phyloP scores from a whole-genome alignment of 2,113 vertebrate genomes.

The Nansenia antarctica region DNA sequence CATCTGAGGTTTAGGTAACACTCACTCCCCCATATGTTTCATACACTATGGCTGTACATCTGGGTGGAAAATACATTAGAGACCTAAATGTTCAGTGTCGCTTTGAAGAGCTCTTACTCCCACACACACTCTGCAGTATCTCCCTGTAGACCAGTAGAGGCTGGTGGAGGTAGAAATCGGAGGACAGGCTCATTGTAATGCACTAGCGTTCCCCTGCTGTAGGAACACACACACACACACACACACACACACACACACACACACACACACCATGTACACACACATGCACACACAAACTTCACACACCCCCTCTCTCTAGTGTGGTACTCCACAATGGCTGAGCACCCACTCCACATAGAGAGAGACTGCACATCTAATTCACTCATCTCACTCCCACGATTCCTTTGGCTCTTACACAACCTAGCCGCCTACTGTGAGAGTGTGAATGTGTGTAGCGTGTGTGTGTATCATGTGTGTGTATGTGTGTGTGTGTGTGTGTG shows the following conservation, averaged over 20 bases:
- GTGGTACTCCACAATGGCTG: conserved; percentile 39
- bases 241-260: not conserved
- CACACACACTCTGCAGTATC: not conserved
- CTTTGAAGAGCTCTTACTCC: not conserved
- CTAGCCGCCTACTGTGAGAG: conserved; percentile 50
- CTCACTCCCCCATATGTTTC: not conserved
- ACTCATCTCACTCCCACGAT: conserved; percentile 59
- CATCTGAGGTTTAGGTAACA: not conserved
- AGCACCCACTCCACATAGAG: conserved; percentile 60
- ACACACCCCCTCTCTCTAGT: not conserved
- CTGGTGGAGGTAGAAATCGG: too few relatives aligned
- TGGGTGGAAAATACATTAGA: not conserved
- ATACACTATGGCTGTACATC: not conserved
- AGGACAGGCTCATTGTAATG: not conserved
- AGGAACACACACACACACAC: too few relatives aligned
- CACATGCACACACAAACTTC: not conserved
- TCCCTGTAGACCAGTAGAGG: not conserved
- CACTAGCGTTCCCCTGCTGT: too few relatives aligned
- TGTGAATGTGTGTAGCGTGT: conserved; percentile 55
- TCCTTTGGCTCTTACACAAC: conserved; percentile 69
- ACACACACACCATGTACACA: not conserved
- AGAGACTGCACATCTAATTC: conserved; percentile 64
- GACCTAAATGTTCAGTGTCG: not conserved
- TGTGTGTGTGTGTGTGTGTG: conserved; percentile 32
- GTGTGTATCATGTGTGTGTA: conserved; percentile 12